phyloP scores from a whole-genome alignment of 2,113 vertebrate species.

The Centropristis striata region DNA sequence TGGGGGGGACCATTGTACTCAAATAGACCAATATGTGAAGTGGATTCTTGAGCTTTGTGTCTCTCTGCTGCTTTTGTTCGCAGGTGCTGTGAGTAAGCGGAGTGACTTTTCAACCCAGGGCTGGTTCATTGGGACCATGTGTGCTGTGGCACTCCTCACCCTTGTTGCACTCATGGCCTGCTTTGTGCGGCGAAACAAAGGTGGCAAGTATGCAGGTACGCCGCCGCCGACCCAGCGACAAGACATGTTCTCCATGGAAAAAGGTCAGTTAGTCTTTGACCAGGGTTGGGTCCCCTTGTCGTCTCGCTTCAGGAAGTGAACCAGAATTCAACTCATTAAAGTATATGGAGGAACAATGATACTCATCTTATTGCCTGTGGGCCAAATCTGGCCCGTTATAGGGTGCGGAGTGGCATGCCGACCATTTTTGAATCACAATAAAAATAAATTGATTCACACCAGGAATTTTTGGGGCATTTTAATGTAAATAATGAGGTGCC shows the following conservation, averaged over 20 bases:
- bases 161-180: slow-evolving; percentile 89
- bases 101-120: slow-evolving; percentile 87
- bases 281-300: slow-evolving; percentile 20
- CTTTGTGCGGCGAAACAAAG: slow-evolving; percentile 93
- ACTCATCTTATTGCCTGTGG: too few species aligned
- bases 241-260: slow-evolving; percentile 75
- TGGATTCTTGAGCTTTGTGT: slow-evolving; percentile 46
- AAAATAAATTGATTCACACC: too few species aligned
- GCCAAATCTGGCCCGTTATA: too few species aligned
- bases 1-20: slow-evolving; percentile 15
- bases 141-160: slow-evolving; percentile 90
- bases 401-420: too few species aligned
- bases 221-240: slow-evolving; percentile 54
- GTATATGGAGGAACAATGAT: too few species aligned
- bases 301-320: slow-evolving; percentile 39
- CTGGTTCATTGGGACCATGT: slow-evolving; percentile 96
- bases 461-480: too few species aligned
- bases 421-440: too few species aligned
- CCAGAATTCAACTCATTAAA: slow-evolving; percentile 19
- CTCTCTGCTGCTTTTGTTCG: background rate
- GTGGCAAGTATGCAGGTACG: slow-evolving; percentile 98
- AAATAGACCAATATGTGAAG: background rate
- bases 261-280: slow-evolving; percentile 76
- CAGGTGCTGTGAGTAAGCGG: slow-evolving; percentile 83
- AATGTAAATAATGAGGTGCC: too few species aligned